Percentiles rank a stretch among this genome's conserved stretches.
Conservation (phyloP, 1,140 invertebrate genomes). For the Phymorhynchus buccinoides region DNA sequence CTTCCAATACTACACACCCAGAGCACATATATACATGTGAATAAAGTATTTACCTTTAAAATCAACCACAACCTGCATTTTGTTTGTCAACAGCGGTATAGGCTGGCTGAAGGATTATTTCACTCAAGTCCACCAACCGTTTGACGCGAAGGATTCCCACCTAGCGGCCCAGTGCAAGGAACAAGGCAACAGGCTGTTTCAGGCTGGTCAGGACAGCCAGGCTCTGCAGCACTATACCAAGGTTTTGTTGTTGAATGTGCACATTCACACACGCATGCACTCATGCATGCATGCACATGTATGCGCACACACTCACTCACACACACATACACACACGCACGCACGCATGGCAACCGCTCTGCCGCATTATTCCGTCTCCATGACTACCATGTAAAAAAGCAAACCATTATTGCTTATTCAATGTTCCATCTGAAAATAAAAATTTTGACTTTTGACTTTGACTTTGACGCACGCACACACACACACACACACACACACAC, state of each 20-base stretch:
- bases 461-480: too few species aligned
- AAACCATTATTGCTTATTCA: too few species aligned
- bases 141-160: conserved; percentile 77
- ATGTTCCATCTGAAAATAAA: too few species aligned
- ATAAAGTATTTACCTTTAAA: background rate
- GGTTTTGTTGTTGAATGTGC: conserved; percentile 55
- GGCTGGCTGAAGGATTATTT: conserved; percentile 50
- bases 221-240: conserved; percentile 83
- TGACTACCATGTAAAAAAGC: conserved; percentile 75
- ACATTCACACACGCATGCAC: too few species aligned
- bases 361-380: conserved; percentile 86
- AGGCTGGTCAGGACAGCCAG: conserved; percentile 81
- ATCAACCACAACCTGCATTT: background rate
- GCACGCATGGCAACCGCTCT: conserved; percentile 90
- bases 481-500: too few species aligned
- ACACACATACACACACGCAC: too few species aligned
- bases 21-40: background rate
- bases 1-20: background rate
- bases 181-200: conserved; percentile 85
- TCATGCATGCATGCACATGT: too few species aligned
- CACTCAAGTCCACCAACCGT: conserved; percentile 34
- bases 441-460: too few species aligned
- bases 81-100: conserved; percentile 43
- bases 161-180: conserved; percentile 80
- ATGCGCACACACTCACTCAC: too few species aligned